Percentiles rank a stretch among this genome's conserved stretches.
Conservation (phyloP, 2,888 invertebrate species). For the Parascotia fuliginaria region DNA sequence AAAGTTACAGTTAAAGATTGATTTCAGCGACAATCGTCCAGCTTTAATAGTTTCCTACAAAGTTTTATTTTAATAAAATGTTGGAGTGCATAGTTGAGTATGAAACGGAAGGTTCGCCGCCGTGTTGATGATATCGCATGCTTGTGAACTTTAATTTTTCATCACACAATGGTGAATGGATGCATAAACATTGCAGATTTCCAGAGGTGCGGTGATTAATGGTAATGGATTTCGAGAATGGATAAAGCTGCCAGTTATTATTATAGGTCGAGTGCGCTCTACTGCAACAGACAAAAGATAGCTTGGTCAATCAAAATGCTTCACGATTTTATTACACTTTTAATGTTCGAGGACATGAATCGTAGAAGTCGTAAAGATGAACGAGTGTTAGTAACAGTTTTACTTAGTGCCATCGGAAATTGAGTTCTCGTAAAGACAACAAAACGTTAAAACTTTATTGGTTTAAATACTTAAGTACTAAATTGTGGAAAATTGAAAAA, state of each 20-base stretch:
- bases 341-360: neutral
- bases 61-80: constrained; percentile 54
- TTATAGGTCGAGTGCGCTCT: neutral
- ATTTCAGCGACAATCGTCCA: constrained; percentile 52
- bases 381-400: neutral
- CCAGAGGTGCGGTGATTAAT: neutral
- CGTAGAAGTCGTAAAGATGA: neutral
- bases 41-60: constrained; percentile 49
- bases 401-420: neutral
- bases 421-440: neutral
- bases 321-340: neutral
- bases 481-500: no score
- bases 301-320: neutral
- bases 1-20: constrained; percentile 60
- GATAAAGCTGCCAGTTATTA: neutral
- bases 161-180: neutral
- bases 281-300: neutral
- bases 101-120: constrained; percentile 5
- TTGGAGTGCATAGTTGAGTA: constrained; percentile 26
- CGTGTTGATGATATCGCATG: neutral
- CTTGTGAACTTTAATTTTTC: neutral
- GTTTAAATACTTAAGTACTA: neutral
- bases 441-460: neutral
- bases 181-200: neutral
- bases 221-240: neutral